Evolutionary conservation across 2,113 vertebrate species (phyloP), one percentile per base, ranked within the genome.

Genomic region (Bucco capensis): DNA sequence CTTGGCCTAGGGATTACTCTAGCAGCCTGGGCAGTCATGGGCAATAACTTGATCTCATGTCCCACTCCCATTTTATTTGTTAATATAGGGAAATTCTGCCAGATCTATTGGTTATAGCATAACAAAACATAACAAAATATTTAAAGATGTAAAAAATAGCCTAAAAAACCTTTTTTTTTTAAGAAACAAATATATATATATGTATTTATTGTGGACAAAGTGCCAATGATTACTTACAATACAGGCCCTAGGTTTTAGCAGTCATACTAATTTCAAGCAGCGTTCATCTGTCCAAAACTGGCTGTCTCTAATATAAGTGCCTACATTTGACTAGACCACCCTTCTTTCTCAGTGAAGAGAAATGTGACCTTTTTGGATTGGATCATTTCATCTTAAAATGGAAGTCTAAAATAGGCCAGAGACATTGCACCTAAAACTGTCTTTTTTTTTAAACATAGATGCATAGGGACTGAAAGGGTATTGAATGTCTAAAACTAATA

Each of bases 151-250:
- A 49, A 49, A 73, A 51, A 42, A 8, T 3, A 25, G 2, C 7
- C 11, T 19, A 22, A 25, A 60, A 47, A 49, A 15, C 23, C 0
- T n/a, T 37, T 47, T 38, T 40, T 37, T 10, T 2, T 12, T 50
- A 47, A 33, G 30, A 3, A 1, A 9, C 44, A 42, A 21, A 8
- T 5, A 10, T 5, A 1, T 13, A n/a, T n/a, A n/a, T n/a, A n/a
- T n/a, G n/a, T n/a, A 50, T 72, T 38, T 49, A 22, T 80, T 74
- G 10, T 77, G 28, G 23, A n/a, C 8, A 50, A 71, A 44, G 2
- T 50, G 21, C 42, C 14, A 13, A 24, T 16, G 9, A 37, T 50
- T 73, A 27, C 16, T 76, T 83, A 56, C 5, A 76, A 24, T 8
- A 49, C 11, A 53, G 22, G 12, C 7, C 19, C 5, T 23, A 49